Evolutionary conservation across 2,888 invertebrate species (phyloP).

Genomic region (Gortyna flavago): DNA sequence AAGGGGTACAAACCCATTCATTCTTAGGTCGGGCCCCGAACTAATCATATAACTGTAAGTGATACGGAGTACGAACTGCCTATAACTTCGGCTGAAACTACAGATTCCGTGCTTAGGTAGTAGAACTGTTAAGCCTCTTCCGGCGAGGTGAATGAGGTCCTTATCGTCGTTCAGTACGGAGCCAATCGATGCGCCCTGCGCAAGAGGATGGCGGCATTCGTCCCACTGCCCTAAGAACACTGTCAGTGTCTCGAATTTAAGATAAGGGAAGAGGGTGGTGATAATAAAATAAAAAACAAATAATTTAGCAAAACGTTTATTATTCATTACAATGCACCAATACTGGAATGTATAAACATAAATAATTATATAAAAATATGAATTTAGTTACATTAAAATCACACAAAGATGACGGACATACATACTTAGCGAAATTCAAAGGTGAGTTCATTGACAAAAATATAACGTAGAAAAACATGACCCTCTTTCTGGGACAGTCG

Average conservation of each 20-base stretch:
- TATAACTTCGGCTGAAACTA: too few relatives aligned
- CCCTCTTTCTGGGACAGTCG: not conserved
- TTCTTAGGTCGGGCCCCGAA: too few relatives aligned
- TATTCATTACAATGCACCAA: constrained; percentile 38
- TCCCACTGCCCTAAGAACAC: not conserved
- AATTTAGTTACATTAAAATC: constrained; percentile 6
- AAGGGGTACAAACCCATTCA: too few relatives aligned
- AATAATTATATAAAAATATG: not conserved
- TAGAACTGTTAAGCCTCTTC: not conserved
- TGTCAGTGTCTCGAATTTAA: not conserved
- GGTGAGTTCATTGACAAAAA: not conserved
- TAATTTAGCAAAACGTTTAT: constrained; percentile 41
- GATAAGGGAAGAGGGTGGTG: not conserved
- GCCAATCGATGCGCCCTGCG: not conserved
- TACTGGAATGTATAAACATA: constrained; percentile 39
- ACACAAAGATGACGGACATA: not conserved
- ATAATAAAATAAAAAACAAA: constrained; percentile 1
- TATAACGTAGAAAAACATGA: not conserved
- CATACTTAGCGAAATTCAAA: not conserved
- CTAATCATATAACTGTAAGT: too few relatives aligned
- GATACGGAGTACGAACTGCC: too few relatives aligned
- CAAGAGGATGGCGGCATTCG: not conserved
- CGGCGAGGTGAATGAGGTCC: not conserved
- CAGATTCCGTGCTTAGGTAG: too few relatives aligned
- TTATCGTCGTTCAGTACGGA: not conserved